Percentiles rank a stretch among this genome's conserved stretches.
Conservation (phyloP, 1,140 invertebrate species). For the Oryctes rhinoceros region DNA sequence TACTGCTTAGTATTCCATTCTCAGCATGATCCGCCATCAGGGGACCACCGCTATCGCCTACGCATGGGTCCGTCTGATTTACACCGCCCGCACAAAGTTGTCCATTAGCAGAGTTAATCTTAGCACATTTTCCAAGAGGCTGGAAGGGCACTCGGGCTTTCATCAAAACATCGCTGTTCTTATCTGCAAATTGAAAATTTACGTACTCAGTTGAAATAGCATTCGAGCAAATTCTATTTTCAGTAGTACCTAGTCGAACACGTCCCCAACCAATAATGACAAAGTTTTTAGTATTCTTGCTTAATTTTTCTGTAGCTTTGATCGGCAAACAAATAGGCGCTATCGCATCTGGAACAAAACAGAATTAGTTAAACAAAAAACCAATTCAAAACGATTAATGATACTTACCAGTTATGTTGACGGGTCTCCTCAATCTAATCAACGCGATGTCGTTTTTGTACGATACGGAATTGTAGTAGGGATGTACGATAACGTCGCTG, state of each 20-base stretch:
- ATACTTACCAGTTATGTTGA: neutral
- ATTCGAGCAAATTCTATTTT: neutral
- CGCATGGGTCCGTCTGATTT: slow-evolving; percentile 36
- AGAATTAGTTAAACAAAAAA: too few species aligned
- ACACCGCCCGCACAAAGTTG: slow-evolving; percentile 48
- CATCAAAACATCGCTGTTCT: slow-evolving; percentile 46
- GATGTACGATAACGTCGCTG: slow-evolving; percentile 63
- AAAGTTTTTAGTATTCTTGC: neutral
- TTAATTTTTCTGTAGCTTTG: neutral
- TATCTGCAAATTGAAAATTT: slow-evolving; percentile 44
- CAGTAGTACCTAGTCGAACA: neutral
- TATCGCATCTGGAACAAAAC: slow-evolving; percentile 22
- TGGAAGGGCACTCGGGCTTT: slow-evolving; percentile 38
- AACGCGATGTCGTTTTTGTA: slow-evolving; percentile 71
- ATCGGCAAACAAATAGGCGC: slow-evolving; percentile 25
- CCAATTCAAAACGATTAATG: too few species aligned
- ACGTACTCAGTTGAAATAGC: neutral
- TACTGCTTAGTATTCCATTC: neutral
- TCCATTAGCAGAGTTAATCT: neutral
- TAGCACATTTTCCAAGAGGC: neutral
- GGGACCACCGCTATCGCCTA: slow-evolving; percentile 44
- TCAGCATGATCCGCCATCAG: neutral
- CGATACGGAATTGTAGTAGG: slow-evolving; percentile 61
- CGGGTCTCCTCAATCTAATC: slow-evolving; percentile 63
- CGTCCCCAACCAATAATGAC: neutral